Base-by-base conservation (phyloP, 1,140 invertebrate species). In the Geopemphigus sp. region DNA sequence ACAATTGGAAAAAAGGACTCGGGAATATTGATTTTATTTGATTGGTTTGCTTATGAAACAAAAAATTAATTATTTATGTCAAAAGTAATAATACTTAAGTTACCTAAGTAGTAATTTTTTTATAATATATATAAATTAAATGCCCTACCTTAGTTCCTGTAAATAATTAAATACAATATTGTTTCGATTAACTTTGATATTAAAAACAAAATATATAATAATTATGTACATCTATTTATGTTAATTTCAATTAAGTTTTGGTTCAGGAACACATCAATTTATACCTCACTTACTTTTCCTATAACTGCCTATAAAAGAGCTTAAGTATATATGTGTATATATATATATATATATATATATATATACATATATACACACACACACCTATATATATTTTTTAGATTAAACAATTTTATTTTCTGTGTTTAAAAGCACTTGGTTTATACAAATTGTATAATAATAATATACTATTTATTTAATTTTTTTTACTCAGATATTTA, bases 221-320 rank as follows among this genome's bases (percentile, higher is more conserved):
- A 39, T 39, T 39, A 39, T 61, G 15, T 47, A 61, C 14, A 61
- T 19, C 11, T 78, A 45, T 78, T 78, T 53, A 70, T 72, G 10
- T 72, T 72, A 54, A 72, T 72, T 72, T 72, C 68, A 32, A 54
- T 72, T 72, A 68, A 29, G 68, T 72, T 63, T 61, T 59, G 57
- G 39, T 59, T 61, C 57, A 78, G 29, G 26, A 56, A 76, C 54
- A 78, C 57, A 50, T 78, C 24, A 78, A 78, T 76, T 32, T 45
- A 59, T 78, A 78, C 74, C 74, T 78, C 74, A 78, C 74, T 78
- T 76, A 74, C 11, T 45, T 78, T 78, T 78, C 24, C 74, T 63
- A 78, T 26, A 61, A 61, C 56, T 61, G 74, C 74, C 57, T 39
- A 26, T 61, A 63, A 24, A 39, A 59, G 74, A 78, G 74, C 56